Evolutionary conservation across 2,113 vertebrate genomes (phyloP).

Genomic region (Neodontobutis hainanensis): DNA sequence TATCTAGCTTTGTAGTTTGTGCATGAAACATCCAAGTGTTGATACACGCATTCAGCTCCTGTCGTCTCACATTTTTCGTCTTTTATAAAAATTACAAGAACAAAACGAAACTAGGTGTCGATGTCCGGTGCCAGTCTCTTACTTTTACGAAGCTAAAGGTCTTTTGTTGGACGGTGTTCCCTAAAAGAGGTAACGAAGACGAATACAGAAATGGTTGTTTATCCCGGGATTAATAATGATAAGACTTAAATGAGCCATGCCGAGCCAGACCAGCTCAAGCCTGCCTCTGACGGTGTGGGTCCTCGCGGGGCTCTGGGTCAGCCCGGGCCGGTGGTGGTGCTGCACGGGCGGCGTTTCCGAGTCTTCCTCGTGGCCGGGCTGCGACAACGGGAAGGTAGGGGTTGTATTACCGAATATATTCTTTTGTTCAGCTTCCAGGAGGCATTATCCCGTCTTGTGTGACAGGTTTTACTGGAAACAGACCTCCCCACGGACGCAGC

Average conservation of each 20-base stretch:
- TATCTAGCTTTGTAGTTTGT: neutral
- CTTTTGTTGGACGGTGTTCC: neutral
- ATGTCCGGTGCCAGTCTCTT: neutral
- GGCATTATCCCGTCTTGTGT: neutral
- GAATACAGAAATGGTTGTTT: conserved; percentile 9
- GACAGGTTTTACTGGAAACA: conserved; percentile 45
- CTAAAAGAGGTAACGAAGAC: neutral
- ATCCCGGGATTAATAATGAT: neutral
- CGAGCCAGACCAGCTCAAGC: neutral
- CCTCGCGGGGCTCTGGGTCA: conserved; percentile 56
- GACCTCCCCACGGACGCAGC: conserved; percentile 43
- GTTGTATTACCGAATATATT: neutral
- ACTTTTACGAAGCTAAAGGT: neutral
- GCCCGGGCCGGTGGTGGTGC: conserved; percentile 9
- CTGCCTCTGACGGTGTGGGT: conserved; percentile 22
- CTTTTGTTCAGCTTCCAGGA: neutral
- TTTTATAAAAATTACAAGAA: neutral
- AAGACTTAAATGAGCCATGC: conserved; percentile 27
- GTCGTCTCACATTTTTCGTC: neutral
- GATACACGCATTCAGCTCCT: neutral
- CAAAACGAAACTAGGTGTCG: neutral
- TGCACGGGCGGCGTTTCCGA: conserved; percentile 2
- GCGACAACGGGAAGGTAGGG: conserved; percentile 68
- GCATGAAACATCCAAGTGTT: neutral
- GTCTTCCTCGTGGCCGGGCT: conserved; percentile 17